phyloP scores from a whole-genome alignment of 2,797 vertebrate genomes.

The Oceanodroma leucorhoa region DNA sequence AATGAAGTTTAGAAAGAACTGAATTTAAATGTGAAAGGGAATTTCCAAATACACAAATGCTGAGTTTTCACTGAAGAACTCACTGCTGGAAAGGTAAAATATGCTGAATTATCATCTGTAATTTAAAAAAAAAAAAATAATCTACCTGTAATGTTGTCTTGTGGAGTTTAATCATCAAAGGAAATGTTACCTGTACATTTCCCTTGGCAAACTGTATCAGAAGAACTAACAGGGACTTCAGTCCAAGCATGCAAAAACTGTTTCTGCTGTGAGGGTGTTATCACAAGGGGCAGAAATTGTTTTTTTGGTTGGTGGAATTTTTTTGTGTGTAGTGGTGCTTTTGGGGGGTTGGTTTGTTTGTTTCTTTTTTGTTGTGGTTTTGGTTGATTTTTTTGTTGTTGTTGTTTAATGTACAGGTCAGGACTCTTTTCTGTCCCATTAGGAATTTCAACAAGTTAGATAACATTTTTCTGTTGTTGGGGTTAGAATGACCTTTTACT shows the following conservation, averaged over 20 bases:
- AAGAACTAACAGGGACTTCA: neutral
- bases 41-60: neutral
- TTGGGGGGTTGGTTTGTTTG: too few relatives aligned
- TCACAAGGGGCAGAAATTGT: neutral
- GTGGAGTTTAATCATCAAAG: neutral
- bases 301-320: too few relatives aligned
- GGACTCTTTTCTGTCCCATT: neutral
- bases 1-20: neutral
- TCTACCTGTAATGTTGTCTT: neutral
- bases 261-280: neutral
- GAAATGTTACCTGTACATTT: neutral
- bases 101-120: neutral
- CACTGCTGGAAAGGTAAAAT: neutral
- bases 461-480: neutral
- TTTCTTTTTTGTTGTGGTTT: too few relatives aligned
- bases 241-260: neutral
- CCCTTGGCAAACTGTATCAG: neutral
- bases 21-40: neutral
- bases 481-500: neutral
- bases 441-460: neutral
- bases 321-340: too few relatives aligned
- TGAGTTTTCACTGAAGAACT: neutral
- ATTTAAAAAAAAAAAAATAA: neutral
- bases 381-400: neutral
- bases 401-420: rapidly evolving